phyloP scores from a whole-genome alignment of 2,797 vertebrate genomes.

The Sebastes variabilis region DNA sequence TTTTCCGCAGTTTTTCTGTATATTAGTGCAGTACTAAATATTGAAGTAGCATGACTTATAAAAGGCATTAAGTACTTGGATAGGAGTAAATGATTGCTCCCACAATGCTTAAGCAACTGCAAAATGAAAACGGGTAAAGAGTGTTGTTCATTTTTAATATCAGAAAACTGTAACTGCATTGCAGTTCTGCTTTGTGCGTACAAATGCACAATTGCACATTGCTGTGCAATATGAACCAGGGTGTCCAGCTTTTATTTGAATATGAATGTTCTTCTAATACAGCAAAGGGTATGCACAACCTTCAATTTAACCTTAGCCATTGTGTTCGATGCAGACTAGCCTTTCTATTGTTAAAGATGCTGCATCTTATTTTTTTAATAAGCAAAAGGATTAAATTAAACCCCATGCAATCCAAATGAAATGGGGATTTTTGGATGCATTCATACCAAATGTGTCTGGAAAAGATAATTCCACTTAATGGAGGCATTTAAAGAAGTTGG shows the following conservation, averaged over 20 bases:
- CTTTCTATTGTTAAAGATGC: conserved; percentile 83
- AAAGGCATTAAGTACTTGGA: background rate
- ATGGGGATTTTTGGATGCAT: conserved; percentile 82
- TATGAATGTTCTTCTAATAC: conserved; percentile 78
- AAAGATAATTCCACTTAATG: conserved; percentile 87
- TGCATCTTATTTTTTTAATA: conserved; percentile 83
- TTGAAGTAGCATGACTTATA: background rate
- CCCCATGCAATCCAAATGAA: conserved; percentile 83
- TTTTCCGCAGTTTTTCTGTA: background rate
- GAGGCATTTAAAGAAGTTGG: conserved; percentile 83
- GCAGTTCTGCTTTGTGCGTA: conserved; percentile 45
- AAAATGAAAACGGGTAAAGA: conserved; percentile 20
- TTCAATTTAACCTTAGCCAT: conserved; percentile 86
- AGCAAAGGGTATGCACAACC: conserved; percentile 82
- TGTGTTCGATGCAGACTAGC: conserved; percentile 79
- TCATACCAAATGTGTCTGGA: conserved; percentile 84
- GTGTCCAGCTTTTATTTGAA: conserved; percentile 76
- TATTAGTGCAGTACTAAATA: background rate
- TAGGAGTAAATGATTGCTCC: conserved; percentile 3
- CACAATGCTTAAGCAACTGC: conserved; percentile 9
- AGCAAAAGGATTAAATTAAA: conserved; percentile 86
- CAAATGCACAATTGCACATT: conserved; percentile 55
- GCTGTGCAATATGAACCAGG: conserved; percentile 49
- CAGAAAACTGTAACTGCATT: conserved; percentile 37
- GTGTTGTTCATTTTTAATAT: conserved; percentile 33